Conservation (phyloP, 2,797 vertebrate genomes). For the Squalus acanthias region DNA sequence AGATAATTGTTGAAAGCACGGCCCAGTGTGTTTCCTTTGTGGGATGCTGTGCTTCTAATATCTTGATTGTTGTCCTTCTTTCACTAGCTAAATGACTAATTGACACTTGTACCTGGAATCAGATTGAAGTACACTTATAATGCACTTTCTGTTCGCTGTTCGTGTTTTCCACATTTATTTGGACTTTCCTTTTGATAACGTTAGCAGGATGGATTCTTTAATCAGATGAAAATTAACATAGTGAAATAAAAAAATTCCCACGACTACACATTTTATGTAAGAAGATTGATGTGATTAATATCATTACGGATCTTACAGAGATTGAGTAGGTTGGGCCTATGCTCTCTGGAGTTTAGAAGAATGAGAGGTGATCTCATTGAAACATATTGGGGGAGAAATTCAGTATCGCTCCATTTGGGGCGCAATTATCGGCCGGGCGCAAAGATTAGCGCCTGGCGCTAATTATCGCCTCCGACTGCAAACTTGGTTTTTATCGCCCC, state of each 20-base stretch:
- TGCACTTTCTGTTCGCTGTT: background rate
- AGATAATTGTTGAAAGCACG: background rate
- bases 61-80: conserved; percentile 1
- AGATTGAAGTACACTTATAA: conserved; percentile 27
- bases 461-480: no score
- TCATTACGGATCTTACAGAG: background rate
- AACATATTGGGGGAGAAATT: no score
- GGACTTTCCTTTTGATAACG: conserved; percentile 5
- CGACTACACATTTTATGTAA: background rate
- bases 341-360: no score
- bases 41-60: background rate
- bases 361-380: no score
- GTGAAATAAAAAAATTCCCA: background rate
- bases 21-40: background rate
- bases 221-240: background rate
- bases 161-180: conserved; percentile 5
- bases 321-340: no score
- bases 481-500: no score
- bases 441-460: no score
- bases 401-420: no score
- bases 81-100: conserved; percentile 23
- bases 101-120: background rate
- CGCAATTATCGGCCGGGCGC: no score
- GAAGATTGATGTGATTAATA: background rate
- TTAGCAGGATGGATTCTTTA: background rate